Percentiles rank a stretch among this genome's conserved stretches.
Conservation (phyloP, 2,888 invertebrate species). For the Chaitophorus viminalis region DNA sequence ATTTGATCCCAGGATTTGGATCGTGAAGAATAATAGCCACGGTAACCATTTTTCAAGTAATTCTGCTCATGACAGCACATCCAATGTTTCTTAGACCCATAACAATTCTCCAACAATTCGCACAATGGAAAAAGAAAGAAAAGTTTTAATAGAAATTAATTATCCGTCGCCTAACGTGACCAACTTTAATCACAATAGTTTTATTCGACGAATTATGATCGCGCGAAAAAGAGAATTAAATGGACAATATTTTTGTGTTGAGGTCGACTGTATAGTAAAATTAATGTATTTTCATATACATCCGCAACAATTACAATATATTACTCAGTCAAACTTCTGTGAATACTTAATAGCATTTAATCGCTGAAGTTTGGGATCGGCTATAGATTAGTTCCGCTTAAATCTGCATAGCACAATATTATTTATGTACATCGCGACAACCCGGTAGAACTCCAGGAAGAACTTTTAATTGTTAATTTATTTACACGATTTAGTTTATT, state of each 20-base stretch:
- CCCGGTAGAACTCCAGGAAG: neutral
- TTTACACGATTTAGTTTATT: neutral
- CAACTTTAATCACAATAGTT: slow-evolving; percentile 28
- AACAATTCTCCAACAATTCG: neutral
- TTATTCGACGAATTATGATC: neutral
- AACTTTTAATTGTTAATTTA: neutral
- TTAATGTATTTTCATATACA: neutral
- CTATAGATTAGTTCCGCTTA: neutral
- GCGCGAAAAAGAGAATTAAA: neutral
- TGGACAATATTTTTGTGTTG: neutral
- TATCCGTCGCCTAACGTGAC: slow-evolving; percentile 3
- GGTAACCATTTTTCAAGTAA: slow-evolving; percentile 23
- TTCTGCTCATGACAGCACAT: slow-evolving; percentile 37
- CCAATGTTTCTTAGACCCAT: slow-evolving; percentile 22
- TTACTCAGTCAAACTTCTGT: neutral
- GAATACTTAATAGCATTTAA: neutral
- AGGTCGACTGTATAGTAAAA: neutral
- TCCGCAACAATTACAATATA: neutral
- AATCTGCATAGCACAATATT: slow-evolving; percentile 3
- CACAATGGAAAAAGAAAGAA: slow-evolving; percentile 12
- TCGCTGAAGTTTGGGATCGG: neutral
- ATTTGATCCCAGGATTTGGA: slow-evolving; percentile 35
- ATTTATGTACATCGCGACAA: neutral
- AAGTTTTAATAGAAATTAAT: slow-evolving; percentile 42
- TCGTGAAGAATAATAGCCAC: slow-evolving; percentile 13